These are phyloP conservation scores for Volucella zonaria DNA, from an alignment of 2,888 invertebrate species.

Conservation along the genomic window DNA sequence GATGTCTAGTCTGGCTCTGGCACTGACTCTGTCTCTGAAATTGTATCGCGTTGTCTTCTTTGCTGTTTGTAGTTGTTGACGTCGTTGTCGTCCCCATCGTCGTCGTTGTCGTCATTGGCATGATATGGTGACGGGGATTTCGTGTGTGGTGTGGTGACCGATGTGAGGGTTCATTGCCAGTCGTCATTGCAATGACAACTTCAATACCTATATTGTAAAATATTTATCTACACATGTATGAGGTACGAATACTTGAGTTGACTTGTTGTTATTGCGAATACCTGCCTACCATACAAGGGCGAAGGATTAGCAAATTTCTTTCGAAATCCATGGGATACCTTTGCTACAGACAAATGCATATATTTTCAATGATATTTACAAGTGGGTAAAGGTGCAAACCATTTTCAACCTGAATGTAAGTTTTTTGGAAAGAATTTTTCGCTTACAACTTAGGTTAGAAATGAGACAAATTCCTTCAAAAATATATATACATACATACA, in stretches of 20 bases:
- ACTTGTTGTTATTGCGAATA: constrained; percentile 24
- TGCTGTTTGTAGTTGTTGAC: constrained; percentile 2
- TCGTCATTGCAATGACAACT: constrained; percentile 28
- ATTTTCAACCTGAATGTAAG: too few relatives aligned
- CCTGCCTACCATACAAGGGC: neutral
- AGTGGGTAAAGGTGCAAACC: too few relatives aligned
- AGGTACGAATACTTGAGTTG: neutral
- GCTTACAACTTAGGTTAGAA: too few relatives aligned
- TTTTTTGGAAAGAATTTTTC: too few relatives aligned
- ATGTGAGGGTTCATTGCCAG: constrained; percentile 59
- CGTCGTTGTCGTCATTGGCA: constrained; percentile 23
- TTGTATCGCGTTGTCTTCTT: constrained; percentile 53
- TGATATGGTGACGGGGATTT: constrained; percentile 41
- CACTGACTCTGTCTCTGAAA: neutral
- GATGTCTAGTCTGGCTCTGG: constrained; percentile 60
- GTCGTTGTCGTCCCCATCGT: constrained; percentile 30
- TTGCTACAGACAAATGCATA: too few relatives aligned
- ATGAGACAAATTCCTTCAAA: too few relatives aligned
- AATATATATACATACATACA: too few relatives aligned
- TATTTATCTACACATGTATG: neutral
- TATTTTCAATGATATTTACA: too few relatives aligned
- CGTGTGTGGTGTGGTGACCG: constrained; percentile 32
- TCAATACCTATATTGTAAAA: constrained; percentile 6
- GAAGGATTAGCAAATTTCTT: constrained; percentile 9
- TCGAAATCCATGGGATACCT: neutral